Percentiles rank a stretch among this genome's conserved stretches.
These are phyloP conservation scores for Calephelis nemesis DNA, from an alignment of 1,140 invertebrate genomes.

Conservation along the genomic window DNA sequence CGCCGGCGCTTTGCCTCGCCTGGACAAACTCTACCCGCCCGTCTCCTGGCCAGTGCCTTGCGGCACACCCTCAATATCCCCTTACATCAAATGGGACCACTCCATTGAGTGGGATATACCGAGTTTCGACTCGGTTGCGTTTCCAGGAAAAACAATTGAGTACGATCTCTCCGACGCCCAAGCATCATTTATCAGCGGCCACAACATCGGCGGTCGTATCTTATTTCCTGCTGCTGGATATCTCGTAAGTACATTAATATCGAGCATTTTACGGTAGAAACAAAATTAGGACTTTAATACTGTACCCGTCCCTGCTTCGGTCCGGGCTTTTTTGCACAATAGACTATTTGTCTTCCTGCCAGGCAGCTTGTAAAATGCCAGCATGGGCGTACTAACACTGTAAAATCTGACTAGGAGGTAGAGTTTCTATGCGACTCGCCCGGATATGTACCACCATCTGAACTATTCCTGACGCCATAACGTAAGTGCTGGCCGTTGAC, in stretches of 20 bases:
- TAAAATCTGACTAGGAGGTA: too few relatives aligned
- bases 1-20: constrained; percentile 88
- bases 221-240: constrained; percentile 98
- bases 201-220: constrained; percentile 96
- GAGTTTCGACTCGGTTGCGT: constrained; percentile 80
- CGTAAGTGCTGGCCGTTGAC: too few relatives aligned
- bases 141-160: constrained; percentile 88
- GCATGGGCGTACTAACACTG: too few relatives aligned
- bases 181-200: constrained; percentile 90
- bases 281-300: too few relatives aligned
- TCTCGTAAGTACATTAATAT: constrained; percentile 79
- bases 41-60: constrained; percentile 92
- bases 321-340: too few relatives aligned
- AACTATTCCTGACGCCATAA: too few relatives aligned
- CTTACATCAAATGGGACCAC: constrained; percentile 60
- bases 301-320: too few relatives aligned
- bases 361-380: too few relatives aligned
- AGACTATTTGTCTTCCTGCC: too few relatives aligned
- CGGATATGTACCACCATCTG: too few relatives aligned
- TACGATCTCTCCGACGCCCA: constrained; percentile 87
- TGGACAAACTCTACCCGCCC: constrained; percentile 86
- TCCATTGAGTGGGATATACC: constrained; percentile 94
- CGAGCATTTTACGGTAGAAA: too few relatives aligned
- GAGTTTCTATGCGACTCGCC: too few relatives aligned
- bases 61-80: constrained; percentile 91